These are phyloP conservation scores for Microdon myrmicae DNA, from an alignment of 2,888 invertebrate genomes.

Conservation along the genomic window DNA sequence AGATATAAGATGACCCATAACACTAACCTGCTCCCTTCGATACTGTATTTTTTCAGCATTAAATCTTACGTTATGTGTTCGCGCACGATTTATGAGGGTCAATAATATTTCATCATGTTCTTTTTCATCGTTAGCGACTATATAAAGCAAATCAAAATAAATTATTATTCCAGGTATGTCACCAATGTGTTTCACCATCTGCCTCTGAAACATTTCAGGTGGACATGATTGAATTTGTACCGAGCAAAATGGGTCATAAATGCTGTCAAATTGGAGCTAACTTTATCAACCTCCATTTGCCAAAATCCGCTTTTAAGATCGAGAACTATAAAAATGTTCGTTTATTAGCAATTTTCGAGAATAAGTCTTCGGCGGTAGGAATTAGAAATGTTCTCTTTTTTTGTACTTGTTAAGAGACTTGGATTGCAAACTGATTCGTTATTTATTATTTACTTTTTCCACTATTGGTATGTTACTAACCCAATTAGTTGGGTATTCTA, in stretches of 20 bases:
- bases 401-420: slow-evolving; percentile 53
- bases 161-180: slow-evolving; percentile 57
- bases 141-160: slow-evolving; percentile 59
- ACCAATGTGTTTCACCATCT: slow-evolving; percentile 56
- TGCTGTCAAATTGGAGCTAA: slow-evolving; percentile 50
- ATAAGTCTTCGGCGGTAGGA: slow-evolving; percentile 55
- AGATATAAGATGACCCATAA: slow-evolving; percentile 54
- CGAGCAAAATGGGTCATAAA: slow-evolving; percentile 54
- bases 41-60: slow-evolving; percentile 55
- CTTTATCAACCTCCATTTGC: slow-evolving; percentile 49
- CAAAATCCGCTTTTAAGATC: slow-evolving; percentile 36
- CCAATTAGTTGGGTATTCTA: too few species aligned
- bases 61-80: slow-evolving; percentile 42
- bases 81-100: slow-evolving; percentile 23
- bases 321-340: slow-evolving; percentile 40
- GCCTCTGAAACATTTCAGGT: slow-evolving; percentile 59
- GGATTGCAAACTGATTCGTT: slow-evolving; percentile 50
- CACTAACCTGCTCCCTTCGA: slow-evolving; percentile 45
- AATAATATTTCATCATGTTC: slow-evolving; percentile 39
- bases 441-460: slow-evolving; percentile 48
- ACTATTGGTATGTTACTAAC: slow-evolving; percentile 53
- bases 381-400: slow-evolving; percentile 54
- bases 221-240: slow-evolving; percentile 43
- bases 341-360: slow-evolving; percentile 19
- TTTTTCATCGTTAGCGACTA: slow-evolving; percentile 42